These are phyloP conservation scores for Mylabris phalerata DNA, from an alignment of 1,140 invertebrate genomes.

Conservation along the genomic window DNA sequence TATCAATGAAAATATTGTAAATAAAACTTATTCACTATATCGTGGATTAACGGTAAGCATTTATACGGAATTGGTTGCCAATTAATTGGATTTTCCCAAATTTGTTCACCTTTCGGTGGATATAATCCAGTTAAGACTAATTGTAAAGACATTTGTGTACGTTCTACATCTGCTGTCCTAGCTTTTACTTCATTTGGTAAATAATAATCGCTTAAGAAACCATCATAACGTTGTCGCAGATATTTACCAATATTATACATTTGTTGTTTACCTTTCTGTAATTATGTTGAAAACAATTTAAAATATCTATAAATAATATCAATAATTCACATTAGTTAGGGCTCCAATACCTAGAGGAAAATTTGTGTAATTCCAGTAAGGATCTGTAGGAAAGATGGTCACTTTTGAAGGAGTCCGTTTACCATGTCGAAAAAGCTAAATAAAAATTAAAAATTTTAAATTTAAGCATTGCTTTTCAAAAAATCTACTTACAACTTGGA, in stretches of 20 bases:
- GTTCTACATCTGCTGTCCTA: constrained; percentile 41
- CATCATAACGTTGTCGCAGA: constrained; percentile 53
- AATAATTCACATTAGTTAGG: constrained; percentile 61
- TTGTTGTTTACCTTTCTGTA: constrained; percentile 31
- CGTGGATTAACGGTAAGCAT: constrained; percentile 4
- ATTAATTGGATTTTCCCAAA: constrained; percentile 59
- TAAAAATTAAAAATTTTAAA: not conserved
- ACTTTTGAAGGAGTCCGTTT: constrained; percentile 62
- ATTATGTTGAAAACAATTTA: constrained; percentile 1
- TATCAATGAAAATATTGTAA: too few relatives aligned
- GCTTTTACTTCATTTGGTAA: constrained; percentile 39
- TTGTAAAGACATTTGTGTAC: constrained; percentile 56
- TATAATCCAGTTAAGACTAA: constrained; percentile 76
- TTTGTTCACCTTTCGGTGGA: constrained; percentile 60
- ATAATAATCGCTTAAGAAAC: constrained; percentile 55
- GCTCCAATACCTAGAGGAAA: constrained; percentile 63
- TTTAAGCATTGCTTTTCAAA: too few relatives aligned
- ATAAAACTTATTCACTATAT: not conserved
- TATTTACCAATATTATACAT: constrained; percentile 56
- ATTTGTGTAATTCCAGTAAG: constrained; percentile 50
- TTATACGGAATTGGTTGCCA: constrained; percentile 84
- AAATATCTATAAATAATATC: not conserved
- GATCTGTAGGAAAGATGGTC: constrained; percentile 56
- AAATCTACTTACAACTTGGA: too few relatives aligned
- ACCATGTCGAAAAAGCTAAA: constrained; percentile 67